Evolutionary conservation across 2,113 vertebrate species (phyloP).

Genomic region (Typhlomys cinereus): DNA sequence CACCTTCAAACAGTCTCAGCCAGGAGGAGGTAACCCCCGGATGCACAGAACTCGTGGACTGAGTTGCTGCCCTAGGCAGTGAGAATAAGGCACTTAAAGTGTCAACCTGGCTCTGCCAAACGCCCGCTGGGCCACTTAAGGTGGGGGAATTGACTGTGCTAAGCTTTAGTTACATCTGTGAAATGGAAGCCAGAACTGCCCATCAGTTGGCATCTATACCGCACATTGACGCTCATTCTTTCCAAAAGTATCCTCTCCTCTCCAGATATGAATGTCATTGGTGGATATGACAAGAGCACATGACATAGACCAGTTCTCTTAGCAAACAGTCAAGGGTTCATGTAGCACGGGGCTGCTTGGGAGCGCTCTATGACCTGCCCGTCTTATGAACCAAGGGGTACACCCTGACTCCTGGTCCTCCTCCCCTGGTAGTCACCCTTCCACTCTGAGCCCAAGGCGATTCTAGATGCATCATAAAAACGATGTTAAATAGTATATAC

Average conservation of each 20-base stretch:
- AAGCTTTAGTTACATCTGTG: neutral
- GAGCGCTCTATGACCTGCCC: no score
- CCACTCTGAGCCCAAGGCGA: no score
- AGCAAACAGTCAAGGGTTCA: neutral
- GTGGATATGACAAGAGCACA: neutral
- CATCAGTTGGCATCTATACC: no score
- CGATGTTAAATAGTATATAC: no score
- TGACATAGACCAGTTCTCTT: neutral
- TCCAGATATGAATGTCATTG: neutral
- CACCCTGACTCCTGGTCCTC: neutral
- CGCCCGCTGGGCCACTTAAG: neutral
- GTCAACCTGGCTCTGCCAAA: accelerated
- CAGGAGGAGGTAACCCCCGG: neutral
- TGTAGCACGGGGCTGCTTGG: neutral
- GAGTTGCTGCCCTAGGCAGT: neutral
- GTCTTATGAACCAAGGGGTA: neutral
- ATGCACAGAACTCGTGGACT: accelerated
- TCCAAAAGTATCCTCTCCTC: neutral
- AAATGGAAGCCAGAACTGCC: neutral
- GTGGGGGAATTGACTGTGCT: accelerated
- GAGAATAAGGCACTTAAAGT: neutral
- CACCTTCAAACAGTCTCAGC: neutral
- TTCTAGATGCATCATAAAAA: neutral
- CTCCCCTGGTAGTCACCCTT: neutral
- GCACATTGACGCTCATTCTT: neutral